phyloP scores from a whole-genome alignment of 2,113 vertebrate species.

The Pogona vitticeps region DNA sequence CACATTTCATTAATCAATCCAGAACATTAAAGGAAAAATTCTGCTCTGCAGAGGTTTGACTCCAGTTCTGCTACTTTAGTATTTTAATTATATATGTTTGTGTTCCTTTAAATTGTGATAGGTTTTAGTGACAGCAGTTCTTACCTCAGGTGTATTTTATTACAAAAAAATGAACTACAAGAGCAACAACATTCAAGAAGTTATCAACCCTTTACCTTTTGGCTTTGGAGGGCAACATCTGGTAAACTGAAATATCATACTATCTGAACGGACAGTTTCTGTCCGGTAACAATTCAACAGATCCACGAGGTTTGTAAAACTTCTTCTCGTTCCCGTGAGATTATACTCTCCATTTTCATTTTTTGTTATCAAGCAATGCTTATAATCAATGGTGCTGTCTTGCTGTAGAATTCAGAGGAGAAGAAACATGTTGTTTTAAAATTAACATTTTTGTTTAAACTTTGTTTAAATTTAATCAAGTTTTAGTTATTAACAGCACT shows the following conservation, averaged over 20 bases:
- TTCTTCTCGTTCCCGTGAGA: conserved; percentile 90
- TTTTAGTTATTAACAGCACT: background rate
- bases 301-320: conserved; percentile 87
- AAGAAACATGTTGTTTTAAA: background rate
- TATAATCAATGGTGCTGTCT: conserved; percentile 85
- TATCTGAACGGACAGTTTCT: conserved; percentile 95
- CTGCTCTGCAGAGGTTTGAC: background rate
- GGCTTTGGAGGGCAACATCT: conserved; percentile 90
- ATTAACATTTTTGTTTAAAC: background rate
- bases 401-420: conserved; percentile 65
- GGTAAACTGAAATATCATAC: conserved; percentile 92
- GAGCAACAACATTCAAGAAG: background rate
- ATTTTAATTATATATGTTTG: background rate
- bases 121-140: background rate
- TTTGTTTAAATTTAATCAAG: background rate
- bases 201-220: conserved; percentile 81
- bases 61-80: background rate
- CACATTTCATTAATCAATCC: background rate
- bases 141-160: background rate
- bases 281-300: conserved; percentile 95
- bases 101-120: background rate
- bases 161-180: background rate
- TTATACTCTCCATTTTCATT: conserved; percentile 86
- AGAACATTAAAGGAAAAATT: background rate
- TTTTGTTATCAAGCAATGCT: conserved; percentile 93